These are phyloP conservation scores for Scaptomyza pallida DNA, from an alignment of 1,140 invertebrate genomes.

Conservation along the genomic window DNA sequence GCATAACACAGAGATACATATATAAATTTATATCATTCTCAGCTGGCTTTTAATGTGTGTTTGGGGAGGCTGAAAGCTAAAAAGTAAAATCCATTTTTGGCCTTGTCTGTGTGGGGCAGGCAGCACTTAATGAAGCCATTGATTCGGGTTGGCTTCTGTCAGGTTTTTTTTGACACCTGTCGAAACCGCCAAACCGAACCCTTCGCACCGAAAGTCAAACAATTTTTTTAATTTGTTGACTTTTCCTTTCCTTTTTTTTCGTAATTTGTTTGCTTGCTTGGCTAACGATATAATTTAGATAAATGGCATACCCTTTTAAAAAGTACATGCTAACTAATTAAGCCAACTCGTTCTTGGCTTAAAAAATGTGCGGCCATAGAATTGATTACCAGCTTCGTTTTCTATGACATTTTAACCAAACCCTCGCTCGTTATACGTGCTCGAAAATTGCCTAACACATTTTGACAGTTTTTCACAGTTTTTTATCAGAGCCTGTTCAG, in stretches of 20 bases:
- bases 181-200: conserved; percentile 37
- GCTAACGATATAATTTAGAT: conserved; percentile 76
- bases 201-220: conserved; percentile 28
- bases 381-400: conserved; percentile 61
- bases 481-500: conserved; percentile 39
- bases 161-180: conserved; percentile 52
- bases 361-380: conserved; percentile 42
- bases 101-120: conserved; percentile 1
- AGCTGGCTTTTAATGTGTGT: conserved; percentile 9
- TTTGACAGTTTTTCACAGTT: conserved; percentile 70
- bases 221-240: conserved; percentile 75
- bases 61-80: neutral
- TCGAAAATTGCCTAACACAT: conserved; percentile 52
- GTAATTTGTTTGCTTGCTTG: conserved; percentile 66
- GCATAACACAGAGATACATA: conserved; percentile 42
- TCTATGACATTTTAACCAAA: conserved; percentile 29
- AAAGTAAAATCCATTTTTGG: conserved; percentile 16
- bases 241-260: conserved; percentile 63
- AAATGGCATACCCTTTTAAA: conserved; percentile 44
- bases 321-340: conserved; percentile 56
- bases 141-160: conserved; percentile 45
- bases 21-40: conserved; percentile 66
- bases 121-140: conserved; percentile 62
- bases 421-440: neutral
- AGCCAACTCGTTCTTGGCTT: conserved; percentile 29